A percentile compares a stretch with the other conserved stretches of the same genome.
Conservation (phyloP, 2,113 vertebrate species). For the Oryzias curvinotus region DNA sequence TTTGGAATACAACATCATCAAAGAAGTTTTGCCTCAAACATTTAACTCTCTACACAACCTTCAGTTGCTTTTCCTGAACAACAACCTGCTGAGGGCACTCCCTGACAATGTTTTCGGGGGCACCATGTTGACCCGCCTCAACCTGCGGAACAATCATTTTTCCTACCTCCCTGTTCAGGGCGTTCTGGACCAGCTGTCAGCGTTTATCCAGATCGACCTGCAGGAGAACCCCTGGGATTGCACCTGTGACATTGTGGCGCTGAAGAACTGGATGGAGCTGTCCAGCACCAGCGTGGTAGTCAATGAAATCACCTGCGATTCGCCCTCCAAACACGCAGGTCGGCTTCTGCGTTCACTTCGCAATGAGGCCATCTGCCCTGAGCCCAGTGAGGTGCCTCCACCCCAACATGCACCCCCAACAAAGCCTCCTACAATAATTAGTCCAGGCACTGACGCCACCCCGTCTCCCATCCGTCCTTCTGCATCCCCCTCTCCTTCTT, state of each 20-base stretch:
- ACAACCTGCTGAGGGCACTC: slow-evolving; percentile 90
- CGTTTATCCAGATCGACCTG: slow-evolving; percentile 97
- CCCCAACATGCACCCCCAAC: slow-evolving; percentile 72
- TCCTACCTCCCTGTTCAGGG: slow-evolving; percentile 89
- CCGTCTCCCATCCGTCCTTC: slow-evolving; percentile 35
- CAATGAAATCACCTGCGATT: slow-evolving; percentile 95
- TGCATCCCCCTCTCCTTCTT: slow-evolving; percentile 21
- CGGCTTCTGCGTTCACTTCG: slow-evolving; percentile 90
- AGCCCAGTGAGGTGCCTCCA: slow-evolving; percentile 76
- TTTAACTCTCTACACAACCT: slow-evolving; percentile 91
- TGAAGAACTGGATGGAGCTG: slow-evolving; percentile 96
- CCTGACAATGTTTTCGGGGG: slow-evolving; percentile 90
- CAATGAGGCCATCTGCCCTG: slow-evolving; percentile 92
- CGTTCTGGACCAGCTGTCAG: slow-evolving; percentile 94
- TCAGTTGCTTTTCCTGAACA: slow-evolving; percentile 95
- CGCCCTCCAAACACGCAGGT: slow-evolving; percentile 90
- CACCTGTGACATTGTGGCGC: slow-evolving; percentile 90
- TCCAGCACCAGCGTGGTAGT: slow-evolving; percentile 91
- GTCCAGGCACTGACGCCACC: slow-evolving; percentile 78
- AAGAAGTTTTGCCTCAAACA: slow-evolving; percentile 90
- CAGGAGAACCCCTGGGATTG: slow-evolving; percentile 99
- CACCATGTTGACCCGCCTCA: slow-evolving; percentile 93
- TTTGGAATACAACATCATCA: slow-evolving; percentile 98
- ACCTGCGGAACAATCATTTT: slow-evolving; percentile 97
- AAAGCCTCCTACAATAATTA: slow-evolving; percentile 77